These are phyloP conservation scores for Drosophila willistoni DNA, from an alignment of 1,140 invertebrate species.

Conservation along the genomic window DNA sequence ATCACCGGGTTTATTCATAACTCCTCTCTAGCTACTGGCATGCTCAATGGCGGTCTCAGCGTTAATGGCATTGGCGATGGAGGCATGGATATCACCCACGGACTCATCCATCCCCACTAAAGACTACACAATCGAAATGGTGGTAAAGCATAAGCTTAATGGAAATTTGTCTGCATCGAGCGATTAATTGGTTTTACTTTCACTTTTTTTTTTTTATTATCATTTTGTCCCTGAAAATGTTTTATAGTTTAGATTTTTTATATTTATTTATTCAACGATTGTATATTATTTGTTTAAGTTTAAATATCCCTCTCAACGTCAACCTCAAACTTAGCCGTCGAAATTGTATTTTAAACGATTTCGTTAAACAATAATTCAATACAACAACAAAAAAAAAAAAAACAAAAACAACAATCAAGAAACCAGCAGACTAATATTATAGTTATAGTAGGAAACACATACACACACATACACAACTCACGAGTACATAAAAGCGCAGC, in stretches of 20 bases:
- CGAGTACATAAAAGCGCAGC: constrained; percentile 65
- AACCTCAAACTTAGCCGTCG: background rate
- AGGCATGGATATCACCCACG: constrained; percentile 86
- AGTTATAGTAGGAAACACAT: constrained; percentile 22
- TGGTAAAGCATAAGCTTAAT: background rate
- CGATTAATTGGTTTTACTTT: background rate
- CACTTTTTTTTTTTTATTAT: too few species aligned
- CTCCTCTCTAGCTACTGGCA: constrained; percentile 86
- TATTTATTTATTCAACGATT: constrained; percentile 24
- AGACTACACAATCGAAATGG: background rate
- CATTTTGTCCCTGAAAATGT: background rate
- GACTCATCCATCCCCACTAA: constrained; percentile 74
- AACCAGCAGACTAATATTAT: constrained; percentile 11
- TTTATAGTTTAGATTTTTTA: constrained; percentile 13
- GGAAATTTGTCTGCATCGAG: background rate
- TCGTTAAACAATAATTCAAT: constrained; percentile 6
- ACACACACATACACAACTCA: constrained; percentile 29
- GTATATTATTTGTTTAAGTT: constrained; percentile 15
- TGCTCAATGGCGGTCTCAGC: constrained; percentile 92
- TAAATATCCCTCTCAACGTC: background rate
- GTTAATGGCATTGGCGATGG: constrained; percentile 91
- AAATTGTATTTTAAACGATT: constrained; percentile 2
- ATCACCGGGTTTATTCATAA: constrained; percentile 18
- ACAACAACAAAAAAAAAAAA: background rate
- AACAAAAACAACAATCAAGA: constrained; percentile 3